Base-by-base conservation (phyloP, 2,113 vertebrate genomes). In the Mola mola region DNA sequence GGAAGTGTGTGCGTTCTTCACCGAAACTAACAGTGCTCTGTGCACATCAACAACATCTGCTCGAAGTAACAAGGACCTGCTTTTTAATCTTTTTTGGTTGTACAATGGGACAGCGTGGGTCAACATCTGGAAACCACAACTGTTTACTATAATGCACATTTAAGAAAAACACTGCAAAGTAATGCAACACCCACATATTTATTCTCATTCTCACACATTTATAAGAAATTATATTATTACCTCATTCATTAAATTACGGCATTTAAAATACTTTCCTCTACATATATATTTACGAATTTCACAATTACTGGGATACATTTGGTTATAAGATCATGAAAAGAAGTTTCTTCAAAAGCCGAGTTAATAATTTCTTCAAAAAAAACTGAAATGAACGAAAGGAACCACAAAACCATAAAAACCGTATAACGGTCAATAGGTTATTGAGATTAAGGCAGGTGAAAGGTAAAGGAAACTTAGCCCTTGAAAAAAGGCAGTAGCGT, bases 291-390 rank as follows among this genome's bases (percentile, higher is more conserved):
- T 86, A 88, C 86, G 88, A 21, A 77, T 50, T 75, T 87, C 83
- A 88, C 86, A 89, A 82, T 88, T 72, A 80, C 75, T 69, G 68
- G 78, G 72, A 65, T 82, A 55, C 44, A 74, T 78, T 79, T 80
- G 66, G 44, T 66, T 61, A 50, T 6, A 33, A 52, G 8, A 43
- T 44, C n/a, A 38, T 21, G 13, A 46, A 31, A 22, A 29, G n/a
- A 8, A 36, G 21, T 52, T 17, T 10, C 2, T 34, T 8, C 31
- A 66, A 66, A 4, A 34, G 21, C 29, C 65, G 48, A 15, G 22
- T 26, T 46, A 46, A 26, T 46, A 2, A n/a, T 46, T 15, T 25
- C 2, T 46, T 16, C 15, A 15, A 20, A 22, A 41, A 2, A 5
- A 38, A 38, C 4, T n/a, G 20, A 41, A 40, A 3, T 10, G 61